These are phyloP conservation scores for Sinella curviseta DNA, from an alignment of 1,140 invertebrate species.

Conservation along the genomic window DNA sequence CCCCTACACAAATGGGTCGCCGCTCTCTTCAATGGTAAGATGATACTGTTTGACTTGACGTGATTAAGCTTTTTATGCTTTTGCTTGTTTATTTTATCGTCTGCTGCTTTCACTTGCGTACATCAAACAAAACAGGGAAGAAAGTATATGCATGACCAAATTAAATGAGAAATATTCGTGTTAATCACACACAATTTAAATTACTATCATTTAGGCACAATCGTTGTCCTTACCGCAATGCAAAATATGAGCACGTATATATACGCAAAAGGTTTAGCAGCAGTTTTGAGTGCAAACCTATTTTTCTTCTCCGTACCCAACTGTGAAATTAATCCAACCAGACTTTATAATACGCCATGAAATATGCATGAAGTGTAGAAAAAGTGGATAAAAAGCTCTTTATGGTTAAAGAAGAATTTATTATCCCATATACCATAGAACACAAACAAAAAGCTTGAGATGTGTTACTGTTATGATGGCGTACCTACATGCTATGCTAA, in stretches of 20 bases:
- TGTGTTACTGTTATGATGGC: no score
- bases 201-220: background rate
- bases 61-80: background rate
- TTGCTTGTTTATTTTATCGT: conserved; percentile 30
- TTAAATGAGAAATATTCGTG: background rate
- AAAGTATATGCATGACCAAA: no score
- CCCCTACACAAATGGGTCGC: conserved; percentile 79
- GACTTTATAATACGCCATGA: background rate
- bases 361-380: background rate
- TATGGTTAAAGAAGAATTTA: background rate
- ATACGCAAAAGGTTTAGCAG: background rate
- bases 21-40: conserved; percentile 77
- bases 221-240: no score
- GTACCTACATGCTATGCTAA: background rate
- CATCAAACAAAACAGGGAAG: background rate
- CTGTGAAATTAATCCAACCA: background rate
- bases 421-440: background rate
- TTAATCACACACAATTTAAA: background rate
- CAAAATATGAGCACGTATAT: no score
- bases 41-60: background rate
- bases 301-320: background rate
- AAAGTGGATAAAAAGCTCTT: background rate
- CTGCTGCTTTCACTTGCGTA: background rate
- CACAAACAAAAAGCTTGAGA: background rate
- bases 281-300: background rate